phyloP scores from a whole-genome alignment of 2,113 vertebrate species.

The Kryptolebias marmoratus region DNA sequence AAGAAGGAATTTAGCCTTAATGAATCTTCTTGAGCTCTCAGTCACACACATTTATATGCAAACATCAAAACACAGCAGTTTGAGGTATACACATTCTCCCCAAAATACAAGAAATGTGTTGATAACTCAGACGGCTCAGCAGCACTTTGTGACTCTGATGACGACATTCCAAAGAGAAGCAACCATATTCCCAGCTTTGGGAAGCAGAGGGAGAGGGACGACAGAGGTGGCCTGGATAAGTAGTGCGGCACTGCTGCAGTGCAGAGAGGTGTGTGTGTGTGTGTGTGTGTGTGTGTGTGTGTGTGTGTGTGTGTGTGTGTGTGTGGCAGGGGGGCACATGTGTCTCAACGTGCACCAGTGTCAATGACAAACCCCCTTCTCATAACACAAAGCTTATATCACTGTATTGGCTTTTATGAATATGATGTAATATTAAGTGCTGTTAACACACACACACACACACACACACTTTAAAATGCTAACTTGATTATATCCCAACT shows the following conservation, averaged over 20 bases:
- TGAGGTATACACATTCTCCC: not conserved
- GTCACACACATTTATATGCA: not conserved
- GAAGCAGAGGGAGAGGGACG: slow-evolving; percentile 56
- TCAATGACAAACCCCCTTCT: slow-evolving; percentile 67
- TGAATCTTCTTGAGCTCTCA: no score
- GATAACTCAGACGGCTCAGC: not conserved
- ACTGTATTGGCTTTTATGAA: slow-evolving; percentile 36
- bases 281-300: not conserved
- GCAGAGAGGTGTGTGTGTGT: slow-evolving; percentile 39
- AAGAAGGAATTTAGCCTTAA: no score
- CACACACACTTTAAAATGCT: not conserved
- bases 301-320: not conserved
- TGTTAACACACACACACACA: slow-evolving; percentile 20
- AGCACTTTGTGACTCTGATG: slow-evolving; percentile 3
- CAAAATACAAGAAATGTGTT: not conserved
- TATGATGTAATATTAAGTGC: slow-evolving; percentile 55
- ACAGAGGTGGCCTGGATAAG: slow-evolving; percentile 22
- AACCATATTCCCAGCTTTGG: slow-evolving; percentile 42
- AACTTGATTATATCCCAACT: slow-evolving; percentile 1
- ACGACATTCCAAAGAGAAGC: slow-evolving; percentile 26
- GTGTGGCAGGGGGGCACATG: slow-evolving; percentile 50
- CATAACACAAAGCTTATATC: slow-evolving; percentile 46
- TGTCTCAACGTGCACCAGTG: slow-evolving; percentile 65
- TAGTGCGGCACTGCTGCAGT: slow-evolving; percentile 73
- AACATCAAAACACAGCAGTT: not conserved